These are phyloP conservation scores for Agapostemon virescens DNA, from an alignment of 2,888 invertebrate genomes.

Conservation along the genomic window DNA sequence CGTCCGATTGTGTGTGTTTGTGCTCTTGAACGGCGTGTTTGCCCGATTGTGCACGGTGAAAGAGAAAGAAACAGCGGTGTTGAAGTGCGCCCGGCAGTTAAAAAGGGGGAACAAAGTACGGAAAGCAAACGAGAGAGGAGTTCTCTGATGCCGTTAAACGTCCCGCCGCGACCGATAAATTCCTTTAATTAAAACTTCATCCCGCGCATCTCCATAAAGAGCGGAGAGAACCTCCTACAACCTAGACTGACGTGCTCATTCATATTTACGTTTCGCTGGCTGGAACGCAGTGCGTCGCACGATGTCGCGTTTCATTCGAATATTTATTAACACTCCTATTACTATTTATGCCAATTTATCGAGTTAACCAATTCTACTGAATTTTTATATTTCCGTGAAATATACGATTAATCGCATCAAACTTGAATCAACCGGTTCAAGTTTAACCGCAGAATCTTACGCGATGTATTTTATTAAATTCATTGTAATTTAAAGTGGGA, in stretches of 20 bases:
- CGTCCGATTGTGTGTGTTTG: slow-evolving; percentile 4
- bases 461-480: no score
- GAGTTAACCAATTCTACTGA: background rate
- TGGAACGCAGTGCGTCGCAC: slow-evolving; percentile 45
- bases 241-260: slow-evolving; percentile 55
- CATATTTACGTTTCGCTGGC: slow-evolving; percentile 59
- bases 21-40: slow-evolving; percentile 16
- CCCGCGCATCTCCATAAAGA: slow-evolving; percentile 63
- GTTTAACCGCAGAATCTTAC: no score
- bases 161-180: slow-evolving; percentile 67
- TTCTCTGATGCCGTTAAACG: slow-evolving; percentile 62
- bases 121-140: slow-evolving; percentile 50
- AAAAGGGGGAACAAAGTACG: slow-evolving; percentile 42
- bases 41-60: slow-evolving; percentile 9
- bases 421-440: no score
- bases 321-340: slow-evolving; percentile 20
- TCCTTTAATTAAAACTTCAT: slow-evolving; percentile 71
- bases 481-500: no score
- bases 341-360: background rate
- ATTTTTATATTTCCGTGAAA: background rate
- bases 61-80: slow-evolving; percentile 22
- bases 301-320: slow-evolving; percentile 22
- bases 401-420: no score
- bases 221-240: slow-evolving; percentile 56
- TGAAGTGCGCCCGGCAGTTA: slow-evolving; percentile 17